Conservation (phyloP, 2,797 vertebrate species). For the Pangasius mekongensis region DNA sequence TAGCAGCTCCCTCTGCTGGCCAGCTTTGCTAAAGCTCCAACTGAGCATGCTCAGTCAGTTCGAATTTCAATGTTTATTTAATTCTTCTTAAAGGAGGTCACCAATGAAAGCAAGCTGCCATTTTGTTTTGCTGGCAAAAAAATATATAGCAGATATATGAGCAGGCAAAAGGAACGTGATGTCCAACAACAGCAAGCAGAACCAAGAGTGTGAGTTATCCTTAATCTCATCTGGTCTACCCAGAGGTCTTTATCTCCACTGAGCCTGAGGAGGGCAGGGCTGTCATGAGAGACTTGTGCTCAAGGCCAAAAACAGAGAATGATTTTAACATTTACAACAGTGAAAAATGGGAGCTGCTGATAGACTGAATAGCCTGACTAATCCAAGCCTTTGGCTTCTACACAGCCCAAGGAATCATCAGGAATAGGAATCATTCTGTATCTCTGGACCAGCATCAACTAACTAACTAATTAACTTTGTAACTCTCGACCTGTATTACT, state of each 20-base stretch:
- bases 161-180: constrained; percentile 8
- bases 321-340: constrained; percentile 9
- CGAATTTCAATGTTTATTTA: constrained; percentile 65
- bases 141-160: constrained; percentile 31
- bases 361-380: background rate
- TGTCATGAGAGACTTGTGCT: constrained; percentile 32
- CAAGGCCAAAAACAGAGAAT: constrained; percentile 32
- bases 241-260: constrained; percentile 48
- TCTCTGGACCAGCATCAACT: background rate
- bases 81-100: constrained; percentile 63
- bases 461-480: too few relatives aligned
- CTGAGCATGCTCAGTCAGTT: constrained; percentile 78
- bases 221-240: constrained; percentile 46
- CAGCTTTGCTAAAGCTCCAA: constrained; percentile 73
- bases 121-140: constrained; percentile 47
- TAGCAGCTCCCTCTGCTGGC: constrained; percentile 80
- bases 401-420: background rate
- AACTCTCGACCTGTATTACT: background rate
- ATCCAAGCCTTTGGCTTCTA: constrained; percentile 17
- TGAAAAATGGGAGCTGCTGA: background rate
- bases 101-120: constrained; percentile 53
- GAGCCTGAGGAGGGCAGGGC: constrained; percentile 37
- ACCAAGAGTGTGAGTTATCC: constrained; percentile 28
- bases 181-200: constrained; percentile 34
- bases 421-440: background rate